phyloP scores from a whole-genome alignment of 2,888 invertebrate genomes.

The Lathronympha strigana region DNA sequence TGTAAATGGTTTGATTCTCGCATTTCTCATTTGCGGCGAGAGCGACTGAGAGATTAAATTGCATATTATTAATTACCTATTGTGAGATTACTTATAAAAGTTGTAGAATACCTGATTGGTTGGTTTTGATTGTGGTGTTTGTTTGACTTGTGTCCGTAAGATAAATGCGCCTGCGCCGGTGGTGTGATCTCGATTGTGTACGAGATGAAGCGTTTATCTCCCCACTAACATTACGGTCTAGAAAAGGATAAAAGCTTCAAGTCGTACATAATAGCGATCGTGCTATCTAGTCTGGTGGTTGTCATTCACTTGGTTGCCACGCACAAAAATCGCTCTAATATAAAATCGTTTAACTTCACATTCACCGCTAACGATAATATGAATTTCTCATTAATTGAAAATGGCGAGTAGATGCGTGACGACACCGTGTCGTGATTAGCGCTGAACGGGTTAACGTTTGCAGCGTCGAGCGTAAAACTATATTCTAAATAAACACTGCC shows the following conservation, averaged over 20 bases:
- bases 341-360: too few relatives aligned
- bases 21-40: constrained; percentile 45
- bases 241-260: background rate
- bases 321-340: too few relatives aligned
- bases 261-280: background rate
- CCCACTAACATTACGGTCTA: background rate
- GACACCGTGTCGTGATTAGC: too few relatives aligned
- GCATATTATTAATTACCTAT: constrained; percentile 15
- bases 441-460: background rate
- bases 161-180: background rate
- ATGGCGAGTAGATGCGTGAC: too few relatives aligned
- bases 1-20: constrained; percentile 60
- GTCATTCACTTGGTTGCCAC: constrained; percentile 28
- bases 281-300: background rate
- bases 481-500: background rate
- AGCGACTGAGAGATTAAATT: constrained; percentile 45
- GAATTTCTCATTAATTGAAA: too few relatives aligned
- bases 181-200: background rate
- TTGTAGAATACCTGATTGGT: background rate
- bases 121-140: constrained; percentile 21
- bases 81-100: constrained; percentile 12
- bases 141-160: constrained; percentile 32
- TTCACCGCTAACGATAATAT: too few relatives aligned
- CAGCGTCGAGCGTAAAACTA: background rate
- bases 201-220: background rate